These are phyloP conservation scores for Hoplias malabaricus DNA, from an alignment of 2,113 vertebrate species.

Conservation along the genomic window DNA sequence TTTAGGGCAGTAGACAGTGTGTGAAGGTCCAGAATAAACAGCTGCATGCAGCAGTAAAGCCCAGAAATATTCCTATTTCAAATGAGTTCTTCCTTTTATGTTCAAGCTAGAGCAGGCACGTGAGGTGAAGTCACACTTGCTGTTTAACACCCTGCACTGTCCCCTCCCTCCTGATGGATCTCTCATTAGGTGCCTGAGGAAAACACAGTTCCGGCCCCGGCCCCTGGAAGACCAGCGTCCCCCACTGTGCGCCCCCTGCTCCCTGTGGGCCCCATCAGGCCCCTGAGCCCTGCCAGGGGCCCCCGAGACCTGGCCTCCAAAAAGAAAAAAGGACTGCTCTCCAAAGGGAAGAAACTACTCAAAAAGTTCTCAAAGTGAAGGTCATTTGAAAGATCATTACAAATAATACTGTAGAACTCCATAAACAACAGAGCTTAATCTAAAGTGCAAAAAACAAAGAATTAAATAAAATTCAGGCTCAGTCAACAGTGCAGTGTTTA, in stretches of 20 bases:
- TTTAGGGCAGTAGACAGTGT: not conserved
- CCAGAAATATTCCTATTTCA: not conserved
- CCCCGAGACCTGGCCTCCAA: constrained; percentile 85
- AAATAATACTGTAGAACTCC: not conserved
- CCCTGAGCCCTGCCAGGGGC: constrained; percentile 82
- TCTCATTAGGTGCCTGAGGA: constrained; percentile 85
- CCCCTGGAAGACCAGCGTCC: constrained; percentile 81
- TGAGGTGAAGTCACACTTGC: constrained; percentile 37
- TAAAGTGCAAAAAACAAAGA: constrained; percentile 16
- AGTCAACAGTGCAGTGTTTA: not conserved
- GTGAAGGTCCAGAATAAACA: not conserved
- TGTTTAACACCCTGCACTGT: constrained; percentile 61
- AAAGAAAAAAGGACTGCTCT: constrained; percentile 98
- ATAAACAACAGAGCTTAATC: constrained; percentile 8
- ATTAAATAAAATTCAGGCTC: too few species aligned
- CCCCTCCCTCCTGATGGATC: constrained; percentile 60
- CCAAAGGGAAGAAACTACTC: constrained; percentile 96
- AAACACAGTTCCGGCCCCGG: constrained; percentile 71
- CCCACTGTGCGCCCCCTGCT: constrained; percentile 83
- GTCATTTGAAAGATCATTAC: constrained; percentile 37
- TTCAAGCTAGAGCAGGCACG: constrained; percentile 24
- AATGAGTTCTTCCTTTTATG: not conserved
- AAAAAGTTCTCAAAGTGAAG: constrained; percentile 86
- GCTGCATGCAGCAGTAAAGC: not conserved
- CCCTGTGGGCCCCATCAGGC: constrained; percentile 77